These are phyloP conservation scores for Eilema caniola DNA, from an alignment of 2,888 invertebrate genomes.

Conservation along the genomic window DNA sequence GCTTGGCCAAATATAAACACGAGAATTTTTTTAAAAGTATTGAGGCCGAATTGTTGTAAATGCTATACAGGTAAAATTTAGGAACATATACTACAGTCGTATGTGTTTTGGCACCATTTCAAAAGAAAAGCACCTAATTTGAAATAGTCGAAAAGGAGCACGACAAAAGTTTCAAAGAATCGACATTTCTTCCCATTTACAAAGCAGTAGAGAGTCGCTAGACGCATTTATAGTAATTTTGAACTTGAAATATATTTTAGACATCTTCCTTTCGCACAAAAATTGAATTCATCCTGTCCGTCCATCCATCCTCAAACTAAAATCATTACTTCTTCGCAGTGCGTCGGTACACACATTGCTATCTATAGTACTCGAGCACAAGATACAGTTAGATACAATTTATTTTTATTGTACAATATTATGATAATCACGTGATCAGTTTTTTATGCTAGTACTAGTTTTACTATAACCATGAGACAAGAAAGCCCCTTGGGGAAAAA, in stretches of 20 bases:
- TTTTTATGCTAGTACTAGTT: too few relatives aligned
- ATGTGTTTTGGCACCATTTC: slow-evolving; percentile 27
- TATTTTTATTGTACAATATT: too few relatives aligned
- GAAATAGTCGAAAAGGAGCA: slow-evolving; percentile 17
- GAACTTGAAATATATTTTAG: slow-evolving; percentile 23
- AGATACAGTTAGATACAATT: background rate
- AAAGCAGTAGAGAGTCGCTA: background rate
- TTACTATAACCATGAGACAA: too few relatives aligned
- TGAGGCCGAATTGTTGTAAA: slow-evolving; percentile 49
- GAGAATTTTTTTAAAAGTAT: slow-evolving; percentile 32
- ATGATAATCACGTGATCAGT: too few relatives aligned
- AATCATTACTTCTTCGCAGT: background rate
- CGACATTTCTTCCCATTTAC: background rate
- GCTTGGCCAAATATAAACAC: slow-evolving; percentile 47
- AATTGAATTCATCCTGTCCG: slow-evolving; percentile 1
- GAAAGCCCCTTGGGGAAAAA: background rate
- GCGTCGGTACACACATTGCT: background rate
- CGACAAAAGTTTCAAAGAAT: background rate
- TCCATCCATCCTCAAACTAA: too few relatives aligned
- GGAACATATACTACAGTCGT: slow-evolving; percentile 52
- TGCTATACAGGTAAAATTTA: slow-evolving; percentile 41
- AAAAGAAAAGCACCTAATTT: slow-evolving; percentile 46
- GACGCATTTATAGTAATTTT: slow-evolving; percentile 15
- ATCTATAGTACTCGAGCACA: background rate
- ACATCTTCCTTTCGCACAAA: background rate